A percentile compares a stretch with the other conserved stretches of the same genome.
phyloP scores from a whole-genome alignment of 2,888 invertebrate species.

The Dusona sp. region DNA sequence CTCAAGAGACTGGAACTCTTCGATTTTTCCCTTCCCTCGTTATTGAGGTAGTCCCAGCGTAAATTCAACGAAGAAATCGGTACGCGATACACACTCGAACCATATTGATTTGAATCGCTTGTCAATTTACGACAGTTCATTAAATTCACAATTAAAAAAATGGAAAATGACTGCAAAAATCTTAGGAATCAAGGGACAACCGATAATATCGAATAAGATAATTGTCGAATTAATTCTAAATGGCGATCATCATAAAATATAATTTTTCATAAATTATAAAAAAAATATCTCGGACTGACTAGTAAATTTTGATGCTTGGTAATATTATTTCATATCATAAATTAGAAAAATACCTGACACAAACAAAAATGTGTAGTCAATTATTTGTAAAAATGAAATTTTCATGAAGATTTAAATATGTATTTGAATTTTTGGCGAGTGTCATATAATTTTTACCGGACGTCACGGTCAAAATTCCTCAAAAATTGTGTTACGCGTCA shows the following conservation, averaged over 20 bases:
- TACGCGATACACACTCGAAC: not conserved
- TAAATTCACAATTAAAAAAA: not conserved
- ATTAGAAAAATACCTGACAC: not conserved
- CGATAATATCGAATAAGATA: too few relatives aligned
- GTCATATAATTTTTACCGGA: not conserved
- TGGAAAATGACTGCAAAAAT: not conserved
- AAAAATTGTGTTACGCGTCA: too few relatives aligned
- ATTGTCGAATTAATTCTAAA: not conserved
- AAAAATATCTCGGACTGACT: not conserved
- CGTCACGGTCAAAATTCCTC: too few relatives aligned
- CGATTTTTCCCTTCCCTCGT: slow-evolving; percentile 35
- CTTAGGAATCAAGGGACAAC: not conserved
- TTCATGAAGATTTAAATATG: not conserved
- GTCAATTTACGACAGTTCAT: not conserved
- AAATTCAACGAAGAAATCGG: not conserved
- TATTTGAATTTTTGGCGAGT: not conserved
- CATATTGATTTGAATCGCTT: not conserved
- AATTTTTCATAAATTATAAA: not conserved
- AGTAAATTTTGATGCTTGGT: not conserved
- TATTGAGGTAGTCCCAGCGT: slow-evolving; percentile 51
- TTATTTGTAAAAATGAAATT: not conserved
- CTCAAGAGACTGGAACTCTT: slow-evolving; percentile 37
- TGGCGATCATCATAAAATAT: not conserved
- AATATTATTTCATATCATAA: not conserved
- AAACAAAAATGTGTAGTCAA: not conserved